phyloP scores from a whole-genome alignment of 2,888 invertebrate genomes.

The Tenthredo livida region DNA sequence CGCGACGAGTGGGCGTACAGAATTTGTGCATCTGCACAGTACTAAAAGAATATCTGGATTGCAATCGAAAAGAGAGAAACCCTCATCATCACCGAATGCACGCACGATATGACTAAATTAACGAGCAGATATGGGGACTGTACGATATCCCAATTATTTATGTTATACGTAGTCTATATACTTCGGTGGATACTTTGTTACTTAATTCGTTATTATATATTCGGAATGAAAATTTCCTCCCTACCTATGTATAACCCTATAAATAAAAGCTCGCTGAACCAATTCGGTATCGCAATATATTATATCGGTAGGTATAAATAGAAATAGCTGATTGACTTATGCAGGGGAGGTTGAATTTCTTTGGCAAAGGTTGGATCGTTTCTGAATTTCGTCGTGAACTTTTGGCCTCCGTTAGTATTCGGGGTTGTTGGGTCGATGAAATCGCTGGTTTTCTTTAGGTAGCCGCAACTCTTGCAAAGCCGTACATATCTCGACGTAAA shows the following conservation, averaged over 20 bases:
- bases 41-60: background rate
- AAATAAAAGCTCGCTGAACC: background rate
- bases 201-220: background rate
- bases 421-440: slow-evolving; percentile 41
- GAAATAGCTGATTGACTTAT: slow-evolving; percentile 3
- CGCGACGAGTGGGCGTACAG: background rate
- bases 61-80: background rate
- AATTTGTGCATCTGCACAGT: background rate
- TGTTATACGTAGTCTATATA: background rate
- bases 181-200: background rate
- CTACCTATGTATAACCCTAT: too few species aligned
- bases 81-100: slow-evolving; percentile 13
- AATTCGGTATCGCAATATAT: background rate
- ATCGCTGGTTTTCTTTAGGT: background rate
- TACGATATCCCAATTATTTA: slow-evolving; percentile 19
- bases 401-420: slow-evolving; percentile 20
- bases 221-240: background rate
- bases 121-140: background rate
- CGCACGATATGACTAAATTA: slow-evolving; percentile 30
- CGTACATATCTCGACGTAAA: background rate
- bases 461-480: background rate
- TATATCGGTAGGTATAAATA: background rate
- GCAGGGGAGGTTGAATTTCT: background rate
- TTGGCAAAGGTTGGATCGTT: slow-evolving; percentile 4
- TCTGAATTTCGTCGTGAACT: slow-evolving; percentile 22